A percentile compares a stretch with the other conserved stretches of the same genome.
Evolutionary conservation across 2,797 vertebrate species (phyloP).

Genomic region (Tolypeutes matacus): DNA sequence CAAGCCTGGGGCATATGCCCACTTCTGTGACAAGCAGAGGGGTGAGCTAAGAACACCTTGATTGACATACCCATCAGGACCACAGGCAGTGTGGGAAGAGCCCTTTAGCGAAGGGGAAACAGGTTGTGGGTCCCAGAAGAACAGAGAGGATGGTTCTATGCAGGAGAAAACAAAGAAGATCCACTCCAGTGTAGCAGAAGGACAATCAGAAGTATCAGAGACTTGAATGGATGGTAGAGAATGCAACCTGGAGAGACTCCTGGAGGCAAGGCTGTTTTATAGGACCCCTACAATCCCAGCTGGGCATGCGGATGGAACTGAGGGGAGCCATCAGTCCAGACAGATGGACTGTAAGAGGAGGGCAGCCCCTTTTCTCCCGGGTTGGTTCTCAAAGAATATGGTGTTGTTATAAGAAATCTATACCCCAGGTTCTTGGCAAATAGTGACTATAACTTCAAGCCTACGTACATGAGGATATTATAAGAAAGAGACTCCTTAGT

Average conservation of each 20-base stretch:
- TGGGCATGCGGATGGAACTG: not conserved
- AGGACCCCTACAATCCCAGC: not conserved
- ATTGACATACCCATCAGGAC: not conserved
- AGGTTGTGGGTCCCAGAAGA: not conserved
- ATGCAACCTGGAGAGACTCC: not conserved
- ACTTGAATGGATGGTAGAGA: not conserved
- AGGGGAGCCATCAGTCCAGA: not conserved
- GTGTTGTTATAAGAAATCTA: not conserved
- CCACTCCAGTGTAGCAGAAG: not conserved
- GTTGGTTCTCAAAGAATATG: slow-evolving; percentile 42
- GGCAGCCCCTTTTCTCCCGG: not conserved
- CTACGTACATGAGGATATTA: not conserved
- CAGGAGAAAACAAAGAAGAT: not conserved
- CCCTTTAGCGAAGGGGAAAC: not conserved
- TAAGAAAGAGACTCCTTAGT: not conserved
- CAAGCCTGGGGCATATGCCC: not conserved
- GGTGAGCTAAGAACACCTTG: not conserved
- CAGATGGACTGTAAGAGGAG: not conserved
- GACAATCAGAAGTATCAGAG: too few species aligned
- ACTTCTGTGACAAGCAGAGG: not conserved
- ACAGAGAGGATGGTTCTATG: not conserved
- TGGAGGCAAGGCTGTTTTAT: not conserved
- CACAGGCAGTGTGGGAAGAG: not conserved
- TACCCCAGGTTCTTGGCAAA: slow-evolving; percentile 42
- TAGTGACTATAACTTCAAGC: slow-evolving; percentile 27